Evolutionary conservation across 2,113 vertebrate species (phyloP), one percentile per base, ranked within the genome.

Genomic region (Zosterops lateralis): DNA sequence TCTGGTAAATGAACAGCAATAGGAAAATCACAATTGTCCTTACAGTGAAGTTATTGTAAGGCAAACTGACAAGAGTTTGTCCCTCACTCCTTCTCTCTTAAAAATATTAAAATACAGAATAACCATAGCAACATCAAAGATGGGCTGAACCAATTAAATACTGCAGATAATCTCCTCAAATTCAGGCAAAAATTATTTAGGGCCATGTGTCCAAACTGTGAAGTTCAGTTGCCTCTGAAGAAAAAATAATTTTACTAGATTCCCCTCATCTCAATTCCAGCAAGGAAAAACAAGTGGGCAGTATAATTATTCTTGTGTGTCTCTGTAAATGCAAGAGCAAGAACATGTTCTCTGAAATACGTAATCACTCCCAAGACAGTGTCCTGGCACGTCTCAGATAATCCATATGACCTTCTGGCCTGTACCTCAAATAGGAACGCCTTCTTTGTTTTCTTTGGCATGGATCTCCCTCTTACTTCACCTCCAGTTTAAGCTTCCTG

Each of bases 371-470:
- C 77, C 77, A 88, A 90, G 84, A 57, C 94, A 81, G 84, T 36
- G 76, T 84, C 64, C 60, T 90, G 79, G 80, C 85, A 94, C 3
- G 62, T 93, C 68, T 92, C 75, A 92, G 70, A 93, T 81, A 81
- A 93, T 92, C 85, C 88, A 8, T 91, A 79, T 76, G 91, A 96
- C 84, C 87, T 85, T 79, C 81, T 95, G 91, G 87, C 82, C 87
- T 85, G 62, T 38, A 95, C 79, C 73, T 91, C 85, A 90, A 84
- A 90, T 62, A 94, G 84, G 67, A 95, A 95, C 22, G 17, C 90
- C 92, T 84, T 89, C 74, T 72, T 89, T 1, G 64, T 93, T 96
- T 90, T 77, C 79, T 93, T 93, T 93, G 89, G 95, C 76, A 60
- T 20, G 18, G 71, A 44, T 80, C 50, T 73, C 64, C 20, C 34